Base-by-base conservation (phyloP, 2,113 vertebrate genomes). In the Bujurquina vittata region DNA sequence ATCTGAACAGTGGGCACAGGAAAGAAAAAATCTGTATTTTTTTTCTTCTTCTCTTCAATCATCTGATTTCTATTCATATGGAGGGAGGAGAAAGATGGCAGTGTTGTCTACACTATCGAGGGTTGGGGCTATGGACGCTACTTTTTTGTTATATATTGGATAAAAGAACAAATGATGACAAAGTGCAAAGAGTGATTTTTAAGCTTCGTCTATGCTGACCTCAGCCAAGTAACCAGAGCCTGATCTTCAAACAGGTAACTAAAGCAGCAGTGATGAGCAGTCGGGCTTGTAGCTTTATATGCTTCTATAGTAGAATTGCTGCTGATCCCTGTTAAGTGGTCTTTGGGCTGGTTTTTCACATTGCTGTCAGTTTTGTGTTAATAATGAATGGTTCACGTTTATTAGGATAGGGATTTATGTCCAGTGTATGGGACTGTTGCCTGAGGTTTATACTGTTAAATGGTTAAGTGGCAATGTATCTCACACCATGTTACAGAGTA, bases 341-440 rank as follows among this genome's bases (percentile, higher is more conserved):
- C 67, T 72, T 54, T 54, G 67, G 18, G 26, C 43, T 72, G 67
- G 26, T 52, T 72, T 52, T 69, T 43, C 11, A 40, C 10, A 2
- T 69, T 52, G 26, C 46, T 72, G 46, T 72, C 67, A 54, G 46
- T 72, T 72, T 54, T 72, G 26, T 72, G 46, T 54, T 5, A 54
- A 54, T 54, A 33, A 52, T 69, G 52, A 69, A 69, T 52, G 49
- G 20, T 56, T 10, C 2, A 12, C n/a, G 0, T 9, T 33, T 26
- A 54, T 72, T 72, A 54, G 10, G 67, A 54, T 54, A 18, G 31
- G 0, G 46, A 72, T 54, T 72, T 14, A 33, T 72, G 18, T 72
- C 46, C 46, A n/a, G 1, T 54, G 10, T 72, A 46, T 72, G 67
- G 26, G 26, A 14, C 46, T 54, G 26, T 54, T 72, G 43, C 65